phyloP scores from a whole-genome alignment of 2,888 invertebrate species.

The Epinotia demarniana region DNA sequence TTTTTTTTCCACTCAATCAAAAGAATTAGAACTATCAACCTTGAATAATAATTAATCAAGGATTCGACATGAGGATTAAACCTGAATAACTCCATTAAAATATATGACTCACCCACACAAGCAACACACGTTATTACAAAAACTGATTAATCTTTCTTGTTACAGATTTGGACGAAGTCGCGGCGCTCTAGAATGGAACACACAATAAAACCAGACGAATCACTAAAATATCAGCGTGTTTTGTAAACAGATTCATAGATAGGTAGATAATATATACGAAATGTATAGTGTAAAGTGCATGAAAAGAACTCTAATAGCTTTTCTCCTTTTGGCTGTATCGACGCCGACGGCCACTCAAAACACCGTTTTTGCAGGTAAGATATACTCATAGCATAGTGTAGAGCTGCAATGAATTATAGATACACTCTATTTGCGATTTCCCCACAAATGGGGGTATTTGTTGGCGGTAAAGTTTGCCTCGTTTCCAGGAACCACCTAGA shows the following conservation, averaged over 20 bases:
- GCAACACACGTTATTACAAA: conserved; percentile 18
- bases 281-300: conserved; percentile 70
- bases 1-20: neutral
- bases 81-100: neutral
- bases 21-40: neutral
- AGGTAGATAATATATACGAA: conserved; percentile 69
- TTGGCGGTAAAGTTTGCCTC: neutral
- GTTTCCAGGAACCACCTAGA: neutral
- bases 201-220: conserved; percentile 55
- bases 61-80: neutral
- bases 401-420: no score
- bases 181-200: conserved; percentile 49
- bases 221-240: conserved; percentile 49
- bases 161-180: conserved; percentile 67
- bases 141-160: conserved; percentile 57
- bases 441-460: neutral
- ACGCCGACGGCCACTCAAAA: conserved; percentile 75
- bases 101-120: neutral
- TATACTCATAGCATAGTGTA: neutral
- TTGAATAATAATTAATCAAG: neutral
- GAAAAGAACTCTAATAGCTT: conserved; percentile 66
- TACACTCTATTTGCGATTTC: neutral
- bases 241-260: conserved; percentile 54
- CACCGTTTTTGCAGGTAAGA: conserved; percentile 69
- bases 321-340: conserved; percentile 67